Conservation (phyloP, 2,888 invertebrate genomes). For the Eupithecia exiguata region DNA sequence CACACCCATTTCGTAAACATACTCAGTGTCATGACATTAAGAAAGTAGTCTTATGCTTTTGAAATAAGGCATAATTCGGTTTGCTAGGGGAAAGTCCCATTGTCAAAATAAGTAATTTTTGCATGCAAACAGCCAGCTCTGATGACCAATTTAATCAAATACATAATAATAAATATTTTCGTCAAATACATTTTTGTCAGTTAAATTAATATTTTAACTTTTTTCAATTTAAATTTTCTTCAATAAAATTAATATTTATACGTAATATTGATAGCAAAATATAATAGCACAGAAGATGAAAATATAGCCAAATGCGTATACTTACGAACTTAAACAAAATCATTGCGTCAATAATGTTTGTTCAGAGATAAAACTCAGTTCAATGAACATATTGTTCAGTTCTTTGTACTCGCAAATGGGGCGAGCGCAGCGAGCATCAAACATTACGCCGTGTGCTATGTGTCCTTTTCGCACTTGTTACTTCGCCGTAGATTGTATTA, state of each 20-base stretch:
- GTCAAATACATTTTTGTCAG: neutral
- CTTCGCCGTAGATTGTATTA: neutral
- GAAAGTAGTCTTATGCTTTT: slow-evolving; percentile 1
- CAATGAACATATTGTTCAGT: neutral
- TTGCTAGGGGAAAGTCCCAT: neutral
- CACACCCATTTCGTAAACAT: neutral
- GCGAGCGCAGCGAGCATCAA: no score
- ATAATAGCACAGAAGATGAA: neutral
- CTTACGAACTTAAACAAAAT: neutral
- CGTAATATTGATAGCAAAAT: neutral
- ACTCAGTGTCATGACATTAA: slow-evolving; percentile 9
- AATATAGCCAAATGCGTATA: neutral
- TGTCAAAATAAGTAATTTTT: neutral
- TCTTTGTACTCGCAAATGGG: neutral
- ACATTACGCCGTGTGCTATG: neutral
- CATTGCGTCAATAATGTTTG: neutral
- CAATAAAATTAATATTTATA: neutral
- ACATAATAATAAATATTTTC: neutral
- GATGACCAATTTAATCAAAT: slow-evolving; percentile 15
- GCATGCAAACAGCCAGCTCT: slow-evolving; percentile 14
- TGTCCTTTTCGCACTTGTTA: neutral
- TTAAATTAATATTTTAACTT: no score
- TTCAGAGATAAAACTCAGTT: neutral
- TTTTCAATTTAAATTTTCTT: neutral
- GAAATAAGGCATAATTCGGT: slow-evolving; percentile 4